These are phyloP conservation scores for Hirtodrosophila duncani DNA, from an alignment of 2,888 invertebrate species.

Conservation along the genomic window DNA sequence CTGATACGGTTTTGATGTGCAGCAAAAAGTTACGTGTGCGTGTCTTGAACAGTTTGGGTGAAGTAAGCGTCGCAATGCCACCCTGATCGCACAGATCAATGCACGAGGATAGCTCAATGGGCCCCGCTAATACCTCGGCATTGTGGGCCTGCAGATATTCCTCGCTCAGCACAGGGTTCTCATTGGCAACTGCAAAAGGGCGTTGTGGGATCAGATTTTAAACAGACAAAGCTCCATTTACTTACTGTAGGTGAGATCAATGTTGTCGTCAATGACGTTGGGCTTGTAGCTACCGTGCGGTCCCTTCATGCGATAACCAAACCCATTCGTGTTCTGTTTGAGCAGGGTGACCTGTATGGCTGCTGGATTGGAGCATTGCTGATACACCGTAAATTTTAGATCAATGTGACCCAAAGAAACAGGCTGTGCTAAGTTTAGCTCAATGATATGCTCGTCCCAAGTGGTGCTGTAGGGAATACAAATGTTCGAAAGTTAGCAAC, in stretches of 20 bases:
- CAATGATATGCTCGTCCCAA: conserved; percentile 95
- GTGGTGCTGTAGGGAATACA: conserved; percentile 81
- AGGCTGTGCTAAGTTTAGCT: conserved; percentile 89
- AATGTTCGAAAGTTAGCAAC: not conserved
- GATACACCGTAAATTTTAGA: conserved; percentile 89
- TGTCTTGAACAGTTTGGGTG: conserved; percentile 89
- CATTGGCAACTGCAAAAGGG: conserved; percentile 76
- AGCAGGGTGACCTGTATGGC: conserved; percentile 87
- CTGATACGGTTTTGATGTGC: conserved; percentile 85
- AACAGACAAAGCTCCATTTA: not conserved
- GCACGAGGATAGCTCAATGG: conserved; percentile 88
- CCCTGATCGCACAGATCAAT: conserved; percentile 91
- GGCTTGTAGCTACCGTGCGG: conserved; percentile 75
- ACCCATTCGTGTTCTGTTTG: conserved; percentile 84
- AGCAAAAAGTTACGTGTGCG: conserved; percentile 88
- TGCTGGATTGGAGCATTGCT: conserved; percentile 86
- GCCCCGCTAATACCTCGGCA: conserved; percentile 94
- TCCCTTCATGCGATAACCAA: conserved; percentile 81
- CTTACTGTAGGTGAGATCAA: conserved; percentile 61
- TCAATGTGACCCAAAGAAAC: conserved; percentile 92
- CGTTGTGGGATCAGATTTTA: too few species aligned
- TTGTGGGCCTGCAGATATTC: conserved; percentile 92
- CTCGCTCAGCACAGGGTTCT: conserved; percentile 87
- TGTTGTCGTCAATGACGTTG: conserved; percentile 77
- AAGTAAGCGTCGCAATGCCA: conserved; percentile 91